These are phyloP conservation scores for Malurus melanocephalus DNA, from an alignment of 2,113 vertebrate species.

Conservation along the genomic window DNA sequence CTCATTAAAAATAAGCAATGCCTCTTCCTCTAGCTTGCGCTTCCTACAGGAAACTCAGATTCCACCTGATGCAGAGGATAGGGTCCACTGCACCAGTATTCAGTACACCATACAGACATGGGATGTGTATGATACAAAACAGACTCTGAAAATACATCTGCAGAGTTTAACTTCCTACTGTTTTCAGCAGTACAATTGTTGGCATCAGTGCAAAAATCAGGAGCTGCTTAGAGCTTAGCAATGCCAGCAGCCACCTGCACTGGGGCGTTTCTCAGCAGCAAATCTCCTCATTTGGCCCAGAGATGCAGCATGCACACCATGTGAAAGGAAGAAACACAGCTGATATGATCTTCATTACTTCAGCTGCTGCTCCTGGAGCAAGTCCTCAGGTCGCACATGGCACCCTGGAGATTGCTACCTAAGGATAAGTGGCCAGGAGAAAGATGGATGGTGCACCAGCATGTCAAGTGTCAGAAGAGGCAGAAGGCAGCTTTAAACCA, in stretches of 20 bases:
- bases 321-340: not conserved
- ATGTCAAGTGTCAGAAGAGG: not conserved
- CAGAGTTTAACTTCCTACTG: not conserved
- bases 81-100: not conserved
- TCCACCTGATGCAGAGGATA: not conserved
- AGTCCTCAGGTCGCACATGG: accelerated
- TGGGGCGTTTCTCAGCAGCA: not conserved
- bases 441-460: accelerated
- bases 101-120: not conserved
- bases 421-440: not conserved
- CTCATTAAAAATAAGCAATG: not conserved
- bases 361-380: not conserved
- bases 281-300: not conserved
- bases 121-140: not conserved
- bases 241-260: not conserved
- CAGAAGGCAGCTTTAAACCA: not conserved
- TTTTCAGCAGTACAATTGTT: not conserved
- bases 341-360: not conserved
- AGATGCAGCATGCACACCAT: not conserved
- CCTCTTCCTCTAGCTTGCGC: not conserved
- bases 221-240: not conserved
- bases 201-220: not conserved
- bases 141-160: not conserved
- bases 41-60: not conserved
- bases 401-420: not conserved